Conservation (phyloP, 2,113 vertebrate genomes). For the Meriones unguiculatus region DNA sequence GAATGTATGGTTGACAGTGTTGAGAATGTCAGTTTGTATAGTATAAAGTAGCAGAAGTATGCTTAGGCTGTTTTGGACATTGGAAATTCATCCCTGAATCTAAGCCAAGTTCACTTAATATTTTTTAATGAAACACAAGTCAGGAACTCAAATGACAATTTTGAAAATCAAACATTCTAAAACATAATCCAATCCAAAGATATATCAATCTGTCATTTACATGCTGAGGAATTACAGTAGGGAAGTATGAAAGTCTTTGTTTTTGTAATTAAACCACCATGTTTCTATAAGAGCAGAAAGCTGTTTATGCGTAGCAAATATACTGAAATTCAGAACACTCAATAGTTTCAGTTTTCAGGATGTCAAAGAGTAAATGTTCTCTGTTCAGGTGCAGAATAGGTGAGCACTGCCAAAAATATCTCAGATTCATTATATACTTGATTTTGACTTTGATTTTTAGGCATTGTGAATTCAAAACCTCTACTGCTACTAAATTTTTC, state of each 20-base stretch:
- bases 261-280: background rate
- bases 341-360: background rate
- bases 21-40: background rate
- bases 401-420: background rate
- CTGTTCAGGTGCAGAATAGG: background rate
- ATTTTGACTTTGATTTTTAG: background rate
- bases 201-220: background rate
- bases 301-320: background rate
- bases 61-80: too few relatives aligned
- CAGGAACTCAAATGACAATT: background rate
- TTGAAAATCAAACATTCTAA: constrained; percentile 6
- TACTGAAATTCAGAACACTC: background rate
- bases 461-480: background rate
- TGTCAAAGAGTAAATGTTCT: background rate
- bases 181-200: background rate
- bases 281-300: background rate
- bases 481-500: background rate
- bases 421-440: background rate
- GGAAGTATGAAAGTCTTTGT: background rate
- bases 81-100: background rate
- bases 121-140: background rate
- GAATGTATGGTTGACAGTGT: background rate
- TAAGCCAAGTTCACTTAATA: background rate
- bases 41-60: background rate
- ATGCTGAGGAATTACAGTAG: background rate